A percentile compares a stretch with the other conserved stretches of the same genome.
Evolutionary conservation across 2,113 vertebrate genomes (phyloP).

Genomic region (Nesoenas mayeri): DNA sequence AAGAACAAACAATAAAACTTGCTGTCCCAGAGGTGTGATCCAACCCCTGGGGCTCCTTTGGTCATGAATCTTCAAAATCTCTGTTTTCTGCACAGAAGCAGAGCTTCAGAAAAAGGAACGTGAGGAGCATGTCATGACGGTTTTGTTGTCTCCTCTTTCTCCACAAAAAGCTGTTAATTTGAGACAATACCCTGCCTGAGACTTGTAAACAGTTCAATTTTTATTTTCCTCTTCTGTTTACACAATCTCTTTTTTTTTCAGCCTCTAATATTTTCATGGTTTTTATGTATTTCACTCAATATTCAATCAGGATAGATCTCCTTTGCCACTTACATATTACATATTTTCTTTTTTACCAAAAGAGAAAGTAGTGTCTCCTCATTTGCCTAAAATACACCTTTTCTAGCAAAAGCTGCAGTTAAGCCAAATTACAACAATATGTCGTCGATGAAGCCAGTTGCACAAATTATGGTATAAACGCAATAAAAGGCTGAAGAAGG

Average conservation of each 20-base stretch:
- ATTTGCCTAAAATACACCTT: not conserved
- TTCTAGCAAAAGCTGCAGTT: not conserved
- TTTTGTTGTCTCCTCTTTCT: not conserved
- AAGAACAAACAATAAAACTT: accelerated
- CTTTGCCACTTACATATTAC: not conserved
- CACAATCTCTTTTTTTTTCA: not conserved
- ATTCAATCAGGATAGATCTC: not conserved
- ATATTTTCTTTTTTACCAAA: not conserved
- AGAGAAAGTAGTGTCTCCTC: not conserved
- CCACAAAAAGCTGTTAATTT: not conserved
- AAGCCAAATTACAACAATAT: not conserved
- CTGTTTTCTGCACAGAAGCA: not conserved
- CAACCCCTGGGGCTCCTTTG: accelerated
- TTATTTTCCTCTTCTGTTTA: not conserved
- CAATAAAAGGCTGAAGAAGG: not conserved
- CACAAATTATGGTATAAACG: not conserved
- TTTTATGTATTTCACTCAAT: not conserved
- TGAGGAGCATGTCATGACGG: accelerated
- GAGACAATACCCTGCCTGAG: not conserved
- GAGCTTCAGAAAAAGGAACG: not conserved
- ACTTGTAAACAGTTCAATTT: not conserved
- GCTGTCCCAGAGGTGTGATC: accelerated
- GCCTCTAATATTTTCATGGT: not conserved
- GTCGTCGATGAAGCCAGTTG: not conserved
- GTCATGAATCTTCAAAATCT: not conserved